A percentile compares a stretch with the other conserved stretches of the same genome.
These are phyloP conservation scores for Cryptops parisi DNA, from an alignment of 2,888 invertebrate genomes.

Conservation along the genomic window DNA sequence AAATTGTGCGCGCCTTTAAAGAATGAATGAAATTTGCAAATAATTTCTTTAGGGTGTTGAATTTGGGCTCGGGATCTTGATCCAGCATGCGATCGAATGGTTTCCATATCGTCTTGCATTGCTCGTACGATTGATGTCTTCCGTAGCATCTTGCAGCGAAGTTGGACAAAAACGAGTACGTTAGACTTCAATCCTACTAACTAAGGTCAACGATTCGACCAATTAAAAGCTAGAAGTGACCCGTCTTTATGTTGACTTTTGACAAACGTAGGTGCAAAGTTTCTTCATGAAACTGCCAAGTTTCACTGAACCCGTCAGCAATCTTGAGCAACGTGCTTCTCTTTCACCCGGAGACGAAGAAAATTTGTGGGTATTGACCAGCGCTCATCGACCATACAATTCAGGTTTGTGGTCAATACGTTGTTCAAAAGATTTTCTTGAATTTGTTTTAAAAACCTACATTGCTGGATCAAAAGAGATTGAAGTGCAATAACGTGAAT, in stretches of 20 bases:
- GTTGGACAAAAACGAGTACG: too few relatives aligned
- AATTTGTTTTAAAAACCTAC: neutral
- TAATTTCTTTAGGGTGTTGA: constrained; percentile 26
- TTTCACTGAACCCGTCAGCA: constrained; percentile 29
- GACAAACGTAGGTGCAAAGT: constrained; percentile 24
- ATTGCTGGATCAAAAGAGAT: neutral
- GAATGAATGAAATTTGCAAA: too few relatives aligned
- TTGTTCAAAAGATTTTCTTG: constrained; percentile 6
- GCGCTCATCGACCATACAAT: constrained; percentile 26
- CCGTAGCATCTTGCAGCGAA: too few relatives aligned
- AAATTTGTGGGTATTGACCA: constrained; percentile 29
- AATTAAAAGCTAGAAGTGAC: too few relatives aligned
- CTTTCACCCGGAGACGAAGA: constrained; percentile 19
- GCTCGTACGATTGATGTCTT: constrained; percentile 25
- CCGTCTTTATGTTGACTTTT: constrained; percentile 22
- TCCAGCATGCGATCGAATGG: constrained; percentile 23
- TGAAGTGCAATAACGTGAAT: neutral
- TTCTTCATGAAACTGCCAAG: constrained; percentile 23
- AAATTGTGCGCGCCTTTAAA: too few relatives aligned
- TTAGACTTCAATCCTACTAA: too few relatives aligned
- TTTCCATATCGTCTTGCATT: constrained; percentile 29
- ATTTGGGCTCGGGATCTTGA: constrained; percentile 25
- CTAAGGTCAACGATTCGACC: too few relatives aligned
- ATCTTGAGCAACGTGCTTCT: constrained; percentile 25
- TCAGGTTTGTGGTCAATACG: too few relatives aligned